Evolutionary conservation across 2,113 vertebrate genomes (phyloP), one percentile per base, ranked within the genome.

Genomic region (Proterorhinus semilunaris): DNA sequence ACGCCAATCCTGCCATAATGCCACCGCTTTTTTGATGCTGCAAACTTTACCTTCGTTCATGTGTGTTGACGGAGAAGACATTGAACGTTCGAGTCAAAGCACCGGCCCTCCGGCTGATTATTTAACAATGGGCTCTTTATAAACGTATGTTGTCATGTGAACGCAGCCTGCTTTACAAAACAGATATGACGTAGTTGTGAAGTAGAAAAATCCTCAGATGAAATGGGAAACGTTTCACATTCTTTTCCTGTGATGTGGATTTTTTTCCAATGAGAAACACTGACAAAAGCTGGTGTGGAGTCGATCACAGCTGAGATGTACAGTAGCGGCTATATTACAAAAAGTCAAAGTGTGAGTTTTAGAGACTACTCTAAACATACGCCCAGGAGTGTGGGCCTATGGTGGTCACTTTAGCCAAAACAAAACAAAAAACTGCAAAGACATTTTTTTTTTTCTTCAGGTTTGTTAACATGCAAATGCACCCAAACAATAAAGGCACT

Each of bases 351-450:
- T 21, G 15, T 6, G 46, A 59, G 42, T 12, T 8, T 61, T 21
- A 46, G 52, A 17, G 58, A 54, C 50, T 6, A 46, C 51, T 43
- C 42, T 6, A 48, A 21, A 21, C 0, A 21, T 17, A 49, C 16
- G 78, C 16, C 16, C 51, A 58, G 65, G 79, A 79, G 73, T 81
- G 74, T 64, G 74, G 72, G 49, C 12, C 47, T 36, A 3, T 51
- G 2, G 44, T 1, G 16, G 45, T 17, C n/a, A 16, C 11, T 36
- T 55, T 1, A 66, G 7, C 9, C 12, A 46, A 21, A 21, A 21
- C 1, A 21, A 21, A 21, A 21, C 21, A 42, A 59, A 11, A 17
- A 0, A n/a, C 8, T 27, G 36, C 0, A 8, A 15, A 67, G 52
- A 66, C 53, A 10, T 9, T 27, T 27, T 27, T 55, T 9, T 27